Evolutionary conservation across 2,797 vertebrate genomes (phyloP).

Genomic region (Sparus aurata): DNA sequence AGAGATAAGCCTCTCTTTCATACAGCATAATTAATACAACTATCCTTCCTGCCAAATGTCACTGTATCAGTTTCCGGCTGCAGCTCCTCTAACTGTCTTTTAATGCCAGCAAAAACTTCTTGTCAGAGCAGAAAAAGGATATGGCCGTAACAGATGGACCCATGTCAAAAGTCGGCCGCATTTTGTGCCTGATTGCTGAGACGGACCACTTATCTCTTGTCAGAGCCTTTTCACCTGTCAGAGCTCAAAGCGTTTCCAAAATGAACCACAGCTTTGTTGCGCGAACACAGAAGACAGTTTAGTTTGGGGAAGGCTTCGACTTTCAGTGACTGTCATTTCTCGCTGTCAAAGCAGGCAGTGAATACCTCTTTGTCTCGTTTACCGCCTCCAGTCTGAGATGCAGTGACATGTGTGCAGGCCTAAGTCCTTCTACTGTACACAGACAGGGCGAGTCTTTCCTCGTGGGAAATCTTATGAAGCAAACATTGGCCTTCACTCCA

Average conservation of each 20-base stretch:
- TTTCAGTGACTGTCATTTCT: slow-evolving; percentile 65
- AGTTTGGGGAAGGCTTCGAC: slow-evolving; percentile 47
- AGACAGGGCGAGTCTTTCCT: not conserved
- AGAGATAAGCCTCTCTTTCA: slow-evolving; percentile 9
- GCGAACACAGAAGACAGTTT: slow-evolving; percentile 51
- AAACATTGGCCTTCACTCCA: not conserved
- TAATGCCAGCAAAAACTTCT: not conserved
- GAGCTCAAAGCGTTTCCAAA: slow-evolving; percentile 65
- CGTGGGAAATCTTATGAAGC: not conserved
- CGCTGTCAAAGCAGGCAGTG: slow-evolving; percentile 53
- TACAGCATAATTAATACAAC: slow-evolving; percentile 10
- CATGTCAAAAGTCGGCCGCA: slow-evolving; percentile 56
- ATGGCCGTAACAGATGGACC: slow-evolving; percentile 36
- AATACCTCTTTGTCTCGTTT: slow-evolving; percentile 56
- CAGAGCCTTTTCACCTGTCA: slow-evolving; percentile 56
- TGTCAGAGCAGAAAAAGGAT: slow-evolving; percentile 41
- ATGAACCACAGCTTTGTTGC: slow-evolving; percentile 73
- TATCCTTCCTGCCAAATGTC: not conserved
- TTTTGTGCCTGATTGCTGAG: slow-evolving; percentile 51
- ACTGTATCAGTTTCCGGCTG: slow-evolving; percentile 24
- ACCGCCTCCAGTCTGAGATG: slow-evolving; percentile 6
- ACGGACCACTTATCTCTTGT: slow-evolving; percentile 65
- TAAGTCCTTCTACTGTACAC: not conserved
- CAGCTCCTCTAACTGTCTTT: slow-evolving; percentile 4
- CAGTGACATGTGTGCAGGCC: slow-evolving; percentile 2